A percentile compares a stretch with the other conserved stretches of the same genome.
These are phyloP conservation scores for Eristalinus aeneus DNA, from an alignment of 2,888 invertebrate species.

Conservation along the genomic window DNA sequence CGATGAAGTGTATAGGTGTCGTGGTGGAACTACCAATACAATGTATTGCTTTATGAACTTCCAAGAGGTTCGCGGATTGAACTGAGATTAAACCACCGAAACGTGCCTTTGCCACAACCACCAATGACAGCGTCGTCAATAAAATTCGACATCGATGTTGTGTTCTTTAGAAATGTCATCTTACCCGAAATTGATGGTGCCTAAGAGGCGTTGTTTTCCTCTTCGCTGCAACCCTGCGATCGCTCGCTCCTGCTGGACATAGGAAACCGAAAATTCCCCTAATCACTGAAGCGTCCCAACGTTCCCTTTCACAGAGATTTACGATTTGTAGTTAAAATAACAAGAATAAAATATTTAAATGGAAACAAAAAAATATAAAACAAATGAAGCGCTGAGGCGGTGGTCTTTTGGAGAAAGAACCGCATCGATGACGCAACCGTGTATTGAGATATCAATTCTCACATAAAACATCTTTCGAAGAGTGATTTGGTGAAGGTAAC, in stretches of 20 bases:
- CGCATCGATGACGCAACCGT: neutral
- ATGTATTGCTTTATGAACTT: slow-evolving; percentile 14
- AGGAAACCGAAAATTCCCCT: slow-evolving; percentile 7
- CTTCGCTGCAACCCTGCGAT: slow-evolving; percentile 14
- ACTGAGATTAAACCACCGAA: neutral
- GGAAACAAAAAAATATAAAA: slow-evolving; percentile 13
- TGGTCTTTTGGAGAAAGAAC: neutral
- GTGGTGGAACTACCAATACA: slow-evolving; percentile 15
- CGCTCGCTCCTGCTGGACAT: neutral
- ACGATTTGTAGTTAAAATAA: slow-evolving; percentile 45
- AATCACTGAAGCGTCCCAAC: slow-evolving; percentile 42
- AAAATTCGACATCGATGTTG: slow-evolving; percentile 1
- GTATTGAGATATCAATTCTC: slow-evolving; percentile 49
- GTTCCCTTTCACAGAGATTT: slow-evolving; percentile 45
- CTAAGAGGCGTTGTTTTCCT: slow-evolving; percentile 11
- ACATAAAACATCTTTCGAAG: slow-evolving; percentile 42
- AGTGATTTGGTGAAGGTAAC: slow-evolving; percentile 10
- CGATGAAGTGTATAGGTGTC: neutral
- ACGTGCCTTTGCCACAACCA: neutral
- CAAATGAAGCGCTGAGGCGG: neutral
- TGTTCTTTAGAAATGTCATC: slow-evolving; percentile 24
- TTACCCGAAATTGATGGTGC: slow-evolving; percentile 39
- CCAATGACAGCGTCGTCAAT: slow-evolving; percentile 12
- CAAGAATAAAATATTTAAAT: slow-evolving; percentile 14
- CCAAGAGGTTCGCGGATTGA: neutral